phyloP scores from a whole-genome alignment of 2,888 invertebrate species.

The Agonopterix arenella region DNA sequence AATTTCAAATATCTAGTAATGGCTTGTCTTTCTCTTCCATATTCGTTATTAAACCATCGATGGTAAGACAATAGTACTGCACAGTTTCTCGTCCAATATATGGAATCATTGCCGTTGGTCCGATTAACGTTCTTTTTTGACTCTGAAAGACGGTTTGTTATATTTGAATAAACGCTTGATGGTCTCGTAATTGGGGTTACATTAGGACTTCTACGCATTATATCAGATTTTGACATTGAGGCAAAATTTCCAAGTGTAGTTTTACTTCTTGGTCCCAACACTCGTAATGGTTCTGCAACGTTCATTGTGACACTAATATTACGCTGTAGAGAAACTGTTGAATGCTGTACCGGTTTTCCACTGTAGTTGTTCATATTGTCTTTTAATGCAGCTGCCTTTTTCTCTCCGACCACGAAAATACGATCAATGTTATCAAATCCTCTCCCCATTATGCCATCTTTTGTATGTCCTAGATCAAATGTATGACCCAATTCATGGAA shows the following conservation, averaged over 20 bases:
- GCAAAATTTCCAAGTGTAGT: conserved; percentile 70
- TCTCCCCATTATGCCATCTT: conserved; percentile 94
- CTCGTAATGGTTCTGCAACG: conserved; percentile 71
- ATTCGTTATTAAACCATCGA: conserved; percentile 76
- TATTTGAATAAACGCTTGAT: conserved; percentile 67
- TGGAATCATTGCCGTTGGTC: conserved; percentile 70
- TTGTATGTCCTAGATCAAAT: conserved; percentile 94
- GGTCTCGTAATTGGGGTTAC: conserved; percentile 72
- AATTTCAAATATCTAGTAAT: conserved; percentile 71
- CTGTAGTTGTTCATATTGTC: conserved; percentile 77
- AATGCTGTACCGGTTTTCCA: conserved; percentile 79
- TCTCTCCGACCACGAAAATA: conserved; percentile 82
- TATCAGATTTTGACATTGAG: conserved; percentile 63
- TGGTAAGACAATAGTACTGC: conserved; percentile 81
- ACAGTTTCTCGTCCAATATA: conserved; percentile 80
- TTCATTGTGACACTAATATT: conserved; percentile 80
- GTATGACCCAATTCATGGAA: conserved; percentile 96
- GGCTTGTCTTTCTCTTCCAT: conserved; percentile 71
- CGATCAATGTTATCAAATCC: conserved; percentile 91
- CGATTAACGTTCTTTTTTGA: conserved; percentile 61
- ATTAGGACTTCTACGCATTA: conserved; percentile 65
- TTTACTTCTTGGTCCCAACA: conserved; percentile 73
- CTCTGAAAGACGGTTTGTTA: conserved; percentile 61
- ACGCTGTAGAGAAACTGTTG: conserved; percentile 76
- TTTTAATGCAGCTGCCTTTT: conserved; percentile 54